phyloP scores from a whole-genome alignment of 2,888 invertebrate species.

The Rutpela maculata region DNA sequence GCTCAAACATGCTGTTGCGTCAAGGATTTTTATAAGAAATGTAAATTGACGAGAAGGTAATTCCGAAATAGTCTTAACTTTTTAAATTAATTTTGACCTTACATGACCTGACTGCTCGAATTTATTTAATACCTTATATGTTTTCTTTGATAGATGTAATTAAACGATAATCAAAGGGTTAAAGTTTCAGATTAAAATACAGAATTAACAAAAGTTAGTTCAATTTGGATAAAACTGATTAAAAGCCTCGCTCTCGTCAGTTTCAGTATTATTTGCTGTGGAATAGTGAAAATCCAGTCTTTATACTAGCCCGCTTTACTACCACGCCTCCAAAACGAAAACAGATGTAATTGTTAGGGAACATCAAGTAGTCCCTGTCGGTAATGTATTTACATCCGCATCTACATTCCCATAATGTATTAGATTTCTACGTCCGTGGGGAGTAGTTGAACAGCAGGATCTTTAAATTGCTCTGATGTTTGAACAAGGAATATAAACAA shows the following conservation, averaged over 20 bases:
- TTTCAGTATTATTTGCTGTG: not conserved
- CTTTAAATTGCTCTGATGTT: not conserved
- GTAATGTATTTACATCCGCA: slow-evolving; percentile 13
- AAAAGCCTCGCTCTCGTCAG: too few relatives aligned
- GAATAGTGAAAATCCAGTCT: not conserved
- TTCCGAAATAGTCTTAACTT: too few relatives aligned
- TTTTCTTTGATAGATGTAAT: too few relatives aligned
- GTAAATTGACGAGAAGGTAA: too few relatives aligned
- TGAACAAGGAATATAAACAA: not conserved
- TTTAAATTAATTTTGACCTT: too few relatives aligned
- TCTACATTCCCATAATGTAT: slow-evolving; percentile 3
- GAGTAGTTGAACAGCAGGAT: not conserved
- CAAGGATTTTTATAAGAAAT: too few relatives aligned
- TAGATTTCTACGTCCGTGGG: not conserved
- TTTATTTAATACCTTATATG: too few relatives aligned
- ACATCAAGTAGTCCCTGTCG: slow-evolving; percentile 1
- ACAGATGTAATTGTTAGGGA: slow-evolving; percentile 8
- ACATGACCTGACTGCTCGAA: too few relatives aligned
- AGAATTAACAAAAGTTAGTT: too few relatives aligned
- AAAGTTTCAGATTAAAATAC: too few relatives aligned
- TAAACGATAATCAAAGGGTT: too few relatives aligned
- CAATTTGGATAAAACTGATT: too few relatives aligned
- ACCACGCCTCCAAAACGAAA: not conserved
- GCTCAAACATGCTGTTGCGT: not conserved
- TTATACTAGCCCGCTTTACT: not conserved